Percentiles rank a stretch among this genome's conserved stretches.
Evolutionary conservation across 2,888 invertebrate species (phyloP).

Genomic region (Tinea pellionella): DNA sequence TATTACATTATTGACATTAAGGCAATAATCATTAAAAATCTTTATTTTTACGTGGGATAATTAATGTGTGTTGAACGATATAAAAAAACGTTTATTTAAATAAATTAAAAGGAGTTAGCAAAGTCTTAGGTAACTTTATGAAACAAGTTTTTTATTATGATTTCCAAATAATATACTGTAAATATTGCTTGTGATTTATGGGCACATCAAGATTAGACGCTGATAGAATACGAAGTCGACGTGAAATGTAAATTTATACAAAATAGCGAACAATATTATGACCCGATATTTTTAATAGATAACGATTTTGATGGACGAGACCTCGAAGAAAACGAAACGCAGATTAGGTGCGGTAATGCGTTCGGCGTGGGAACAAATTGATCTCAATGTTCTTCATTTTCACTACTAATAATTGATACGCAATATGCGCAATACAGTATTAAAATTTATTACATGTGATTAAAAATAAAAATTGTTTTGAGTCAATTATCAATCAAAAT

Average conservation of each 20-base stretch:
- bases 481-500: neutral
- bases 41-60: neutral
- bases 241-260: conserved; percentile 59
- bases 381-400: neutral
- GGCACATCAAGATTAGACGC: conserved; percentile 48
- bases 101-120: neutral
- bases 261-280: conserved; percentile 67
- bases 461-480: neutral
- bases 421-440: too few relatives aligned
- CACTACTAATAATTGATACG: neutral
- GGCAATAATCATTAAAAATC: neutral
- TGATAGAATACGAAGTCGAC: conserved; percentile 41
- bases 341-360: conserved; percentile 20
- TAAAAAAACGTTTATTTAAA: conserved; percentile 6
- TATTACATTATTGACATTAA: neutral
- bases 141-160: conserved; percentile 8
- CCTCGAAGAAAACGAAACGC: conserved; percentile 25
- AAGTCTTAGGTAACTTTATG: conserved; percentile 1
- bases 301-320: conserved; percentile 66
- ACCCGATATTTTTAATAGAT: conserved; percentile 69
- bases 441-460: too few relatives aligned
- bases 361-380: conserved; percentile 56
- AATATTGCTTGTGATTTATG: conserved; percentile 45
- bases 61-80: neutral
- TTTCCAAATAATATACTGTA: conserved; percentile 4